Conservation (phyloP, 2,113 vertebrate genomes). For the Monopterus albus region DNA sequence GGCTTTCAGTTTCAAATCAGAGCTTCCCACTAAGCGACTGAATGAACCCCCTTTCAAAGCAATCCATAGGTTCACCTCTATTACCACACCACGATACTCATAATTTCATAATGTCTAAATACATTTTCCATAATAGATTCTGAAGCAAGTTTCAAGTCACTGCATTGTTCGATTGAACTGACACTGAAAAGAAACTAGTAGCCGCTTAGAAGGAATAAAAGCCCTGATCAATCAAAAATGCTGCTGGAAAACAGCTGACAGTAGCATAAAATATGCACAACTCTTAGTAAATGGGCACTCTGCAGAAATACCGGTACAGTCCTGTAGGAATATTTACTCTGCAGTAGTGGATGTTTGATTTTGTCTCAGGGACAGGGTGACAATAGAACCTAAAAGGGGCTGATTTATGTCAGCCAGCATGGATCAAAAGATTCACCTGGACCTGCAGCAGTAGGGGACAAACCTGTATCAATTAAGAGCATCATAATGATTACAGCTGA, state of each 20-base stretch:
- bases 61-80: not conserved
- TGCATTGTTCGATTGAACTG: conserved; percentile 10
- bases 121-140: not conserved
- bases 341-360: conserved; percentile 21
- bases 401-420: conserved; percentile 21
- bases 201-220: not conserved
- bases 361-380: conserved; percentile 14
- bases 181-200: conserved; percentile 23
- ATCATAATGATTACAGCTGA: conserved; percentile 49
- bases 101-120: conserved; percentile 21
- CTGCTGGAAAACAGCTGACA: conserved; percentile 26
- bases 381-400: conserved; percentile 26
- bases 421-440: conserved; percentile 44
- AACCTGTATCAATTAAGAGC: conserved; percentile 55
- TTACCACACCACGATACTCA: conserved; percentile 3
- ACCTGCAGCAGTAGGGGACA: conserved; percentile 36
- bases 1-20: conserved; percentile 1
- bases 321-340: not conserved
- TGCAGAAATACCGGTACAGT: conserved; percentile 11
- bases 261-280: conserved; percentile 10
- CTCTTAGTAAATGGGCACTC: conserved; percentile 14
- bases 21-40: not conserved
- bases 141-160: not conserved
- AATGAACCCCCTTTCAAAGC: conserved; percentile 7
- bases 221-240: too few relatives aligned